Conservation (phyloP, 2,113 vertebrate genomes). For the Heterotilapia buettikoferi region DNA sequence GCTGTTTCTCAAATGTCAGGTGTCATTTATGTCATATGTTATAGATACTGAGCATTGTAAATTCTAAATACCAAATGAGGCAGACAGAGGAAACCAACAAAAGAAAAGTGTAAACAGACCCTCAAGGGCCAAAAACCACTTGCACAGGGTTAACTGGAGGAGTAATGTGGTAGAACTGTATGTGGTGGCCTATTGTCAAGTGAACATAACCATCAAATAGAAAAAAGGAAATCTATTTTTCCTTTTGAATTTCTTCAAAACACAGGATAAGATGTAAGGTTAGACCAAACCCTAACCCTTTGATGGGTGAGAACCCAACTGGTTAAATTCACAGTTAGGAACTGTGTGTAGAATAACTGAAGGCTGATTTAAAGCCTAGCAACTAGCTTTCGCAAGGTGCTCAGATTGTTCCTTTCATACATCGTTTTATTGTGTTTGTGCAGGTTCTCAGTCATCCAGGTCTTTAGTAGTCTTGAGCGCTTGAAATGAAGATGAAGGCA, state of each 20-base stretch:
- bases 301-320: background rate
- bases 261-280: background rate
- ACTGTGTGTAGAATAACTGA: background rate
- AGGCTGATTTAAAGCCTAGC: background rate
- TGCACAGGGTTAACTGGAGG: background rate
- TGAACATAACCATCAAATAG: background rate
- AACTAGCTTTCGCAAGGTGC: fast-evolving
- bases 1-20: background rate
- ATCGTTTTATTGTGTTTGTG: fast-evolving
- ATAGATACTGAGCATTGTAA: background rate
- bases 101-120: background rate
- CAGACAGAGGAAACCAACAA: background rate
- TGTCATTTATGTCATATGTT: background rate
- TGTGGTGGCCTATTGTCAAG: background rate
- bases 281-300: fast-evolving
- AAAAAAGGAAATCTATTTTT: background rate
- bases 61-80: background rate
- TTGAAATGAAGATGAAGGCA: background rate
- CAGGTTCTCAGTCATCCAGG: background rate
- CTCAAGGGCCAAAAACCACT: background rate
- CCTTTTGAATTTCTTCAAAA: background rate
- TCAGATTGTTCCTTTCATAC: background rate
- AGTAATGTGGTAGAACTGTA: background rate
- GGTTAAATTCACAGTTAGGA: background rate
- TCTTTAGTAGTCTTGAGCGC: fast-evolving